Evolutionary conservation across 2,797 vertebrate species (phyloP), one percentile per base, ranked within the genome.

Genomic region (Tokudaia muenninki): DNA sequence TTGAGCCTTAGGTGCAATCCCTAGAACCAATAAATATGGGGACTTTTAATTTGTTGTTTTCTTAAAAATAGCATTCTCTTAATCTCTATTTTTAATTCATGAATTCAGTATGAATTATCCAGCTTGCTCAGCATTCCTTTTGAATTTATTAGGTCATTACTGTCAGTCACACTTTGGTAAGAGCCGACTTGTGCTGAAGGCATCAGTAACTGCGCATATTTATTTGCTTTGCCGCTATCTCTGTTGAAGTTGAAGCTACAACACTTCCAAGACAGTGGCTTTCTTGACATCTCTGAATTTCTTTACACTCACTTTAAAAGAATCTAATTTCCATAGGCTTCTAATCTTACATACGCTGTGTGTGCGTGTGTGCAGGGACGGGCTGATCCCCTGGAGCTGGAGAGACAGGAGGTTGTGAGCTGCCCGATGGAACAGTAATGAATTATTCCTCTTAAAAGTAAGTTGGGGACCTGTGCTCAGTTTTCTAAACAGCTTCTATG

Each of bases 1-100:
- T 12, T 4, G 74, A 90, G 57, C 21, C 52, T 37, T 22, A 61
- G 37, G 41, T 78, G 8, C 41, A 63, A 63, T n/a, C 31, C 41
- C 13, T 5, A 78, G 12, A 10, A 50, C 13, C 57, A 50, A 74
- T 70, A 70, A 86, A 29, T 31, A 57, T 7, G 24, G 83, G 41
- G 52, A 74, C 19, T 86, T 84, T 61, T n/a, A 97, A 94, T 44
- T 87, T 13, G 55, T 37, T 72, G 92, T 77, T 89, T 89, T 24
- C 37, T 89, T 79, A 91, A 97, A 97, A 89, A 47, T 79, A n/a
- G n/a, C 87, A 34, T 78, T 94, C 21, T 92, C 77, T 86, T 88
- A 88, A 52, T 74, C 59, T 91, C 24, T 88, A 26, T 82, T 89
- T 79, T 87, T 78, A 93, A 79, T n/a, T 82, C 44, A 91, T 17